A percentile compares a stretch with the other conserved stretches of the same genome.
phyloP scores from a whole-genome alignment of 64 coral and sea anemone species.

The Montipora capricornis region DNA sequence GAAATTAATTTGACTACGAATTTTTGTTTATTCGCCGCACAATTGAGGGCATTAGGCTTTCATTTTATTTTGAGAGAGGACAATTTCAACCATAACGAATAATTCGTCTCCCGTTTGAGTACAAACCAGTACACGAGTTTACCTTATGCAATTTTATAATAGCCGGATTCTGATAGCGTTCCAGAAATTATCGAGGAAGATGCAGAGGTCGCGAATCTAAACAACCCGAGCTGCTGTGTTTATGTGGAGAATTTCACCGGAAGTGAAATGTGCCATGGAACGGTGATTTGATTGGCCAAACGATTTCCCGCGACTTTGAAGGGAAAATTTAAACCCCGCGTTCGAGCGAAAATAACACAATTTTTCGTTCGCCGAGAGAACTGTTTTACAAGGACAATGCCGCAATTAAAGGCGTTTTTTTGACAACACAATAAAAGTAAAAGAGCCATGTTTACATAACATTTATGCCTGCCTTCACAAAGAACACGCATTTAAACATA shows the following conservation, averaged over 20 bases:
- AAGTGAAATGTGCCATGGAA: neutral
- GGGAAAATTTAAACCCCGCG: slow-evolving; percentile 24
- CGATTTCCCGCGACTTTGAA: slow-evolving; percentile 13
- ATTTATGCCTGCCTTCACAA: slow-evolving; percentile 4
- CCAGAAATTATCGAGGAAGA: neutral
- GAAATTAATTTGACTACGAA: slow-evolving; percentile 37
- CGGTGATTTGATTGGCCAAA: slow-evolving; percentile 6
- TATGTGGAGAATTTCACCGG: slow-evolving; percentile 23
- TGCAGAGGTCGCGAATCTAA: neutral
- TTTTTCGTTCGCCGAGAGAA: neutral
- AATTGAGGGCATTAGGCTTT: slow-evolving; percentile 31
- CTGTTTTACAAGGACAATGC: neutral
- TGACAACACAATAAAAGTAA: neutral
- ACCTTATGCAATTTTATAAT: neutral
- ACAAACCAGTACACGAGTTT: neutral
- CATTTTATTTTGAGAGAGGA: neutral
- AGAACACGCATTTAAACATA: neutral
- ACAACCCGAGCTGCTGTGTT: neutral
- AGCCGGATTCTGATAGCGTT: neutral
- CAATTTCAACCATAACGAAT: slow-evolving; percentile 18
- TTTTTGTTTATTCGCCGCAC: slow-evolving; percentile 28
- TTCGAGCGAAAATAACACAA: neutral
- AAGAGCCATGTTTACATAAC: slow-evolving; percentile 6
- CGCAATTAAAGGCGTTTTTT: neutral
- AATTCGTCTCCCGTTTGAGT: neutral